These are phyloP conservation scores for Siniperca obscura DNA, from an alignment of 2,797 vertebrate genomes.

Conservation along the genomic window DNA sequence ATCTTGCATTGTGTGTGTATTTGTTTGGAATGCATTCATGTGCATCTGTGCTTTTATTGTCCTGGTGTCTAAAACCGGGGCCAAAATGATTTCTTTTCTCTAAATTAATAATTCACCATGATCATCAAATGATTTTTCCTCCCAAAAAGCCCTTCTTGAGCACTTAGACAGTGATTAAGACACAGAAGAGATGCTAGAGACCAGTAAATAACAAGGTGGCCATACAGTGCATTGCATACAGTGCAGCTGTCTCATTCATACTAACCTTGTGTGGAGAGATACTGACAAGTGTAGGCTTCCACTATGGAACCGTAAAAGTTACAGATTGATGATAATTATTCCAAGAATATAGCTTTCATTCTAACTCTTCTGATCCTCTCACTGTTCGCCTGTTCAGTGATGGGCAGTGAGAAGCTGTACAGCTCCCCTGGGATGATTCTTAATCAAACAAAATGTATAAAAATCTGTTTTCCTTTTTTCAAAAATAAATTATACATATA, in stretches of 20 bases:
- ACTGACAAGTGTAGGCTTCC: conserved; percentile 13
- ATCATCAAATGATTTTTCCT: conserved; percentile 26
- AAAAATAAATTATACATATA: not conserved
- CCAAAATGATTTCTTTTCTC: conserved; percentile 31
- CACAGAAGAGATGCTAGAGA: conserved; percentile 26
- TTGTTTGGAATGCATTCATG: conserved; percentile 42
- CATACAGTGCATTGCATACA: not conserved
- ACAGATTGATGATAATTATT: conserved; percentile 53
- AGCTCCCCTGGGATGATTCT: conserved; percentile 48
- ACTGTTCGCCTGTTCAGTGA: conserved; percentile 56
- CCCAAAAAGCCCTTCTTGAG: not conserved
- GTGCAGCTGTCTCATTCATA: conserved; percentile 20
- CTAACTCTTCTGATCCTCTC: conserved; percentile 53
- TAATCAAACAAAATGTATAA: conserved; percentile 64
- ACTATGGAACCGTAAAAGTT: conserved; percentile 34
- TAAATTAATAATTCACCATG: conserved; percentile 55
- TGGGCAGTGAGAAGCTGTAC: conserved; percentile 27
- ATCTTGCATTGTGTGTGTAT: conserved; percentile 48
- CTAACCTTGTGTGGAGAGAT: conserved; percentile 19
- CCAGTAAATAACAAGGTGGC: conserved; percentile 32
- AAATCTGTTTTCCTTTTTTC: conserved; percentile 34
- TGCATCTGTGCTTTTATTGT: conserved; percentile 53
- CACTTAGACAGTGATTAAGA: conserved; percentile 35
- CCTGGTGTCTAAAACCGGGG: conserved; percentile 25
- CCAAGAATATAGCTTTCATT: conserved; percentile 48